Evolutionary conservation across 64 coral and sea anemone species (phyloP).

Genomic region (Montipora foliosa): DNA sequence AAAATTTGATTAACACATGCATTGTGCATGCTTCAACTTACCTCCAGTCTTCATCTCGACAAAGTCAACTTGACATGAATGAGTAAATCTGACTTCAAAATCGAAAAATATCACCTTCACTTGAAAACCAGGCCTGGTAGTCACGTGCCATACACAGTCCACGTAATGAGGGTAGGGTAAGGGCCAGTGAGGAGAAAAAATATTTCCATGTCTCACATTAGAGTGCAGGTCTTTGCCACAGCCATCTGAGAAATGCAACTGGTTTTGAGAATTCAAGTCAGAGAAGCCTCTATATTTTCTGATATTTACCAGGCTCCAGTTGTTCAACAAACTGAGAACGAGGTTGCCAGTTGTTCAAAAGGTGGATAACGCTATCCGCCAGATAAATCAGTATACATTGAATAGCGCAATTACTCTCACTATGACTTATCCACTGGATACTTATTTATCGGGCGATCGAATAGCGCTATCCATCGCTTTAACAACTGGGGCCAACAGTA

Average conservation of each 20-base stretch:
- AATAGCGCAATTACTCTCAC: too few relatives aligned
- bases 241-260: constrained; percentile 7
- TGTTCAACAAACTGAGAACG: neutral
- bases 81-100: constrained; percentile 41
- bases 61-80: constrained; percentile 38
- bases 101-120: constrained; percentile 61
- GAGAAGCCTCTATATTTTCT: neutral
- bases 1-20: neutral
- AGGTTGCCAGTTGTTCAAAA: too few relatives aligned
- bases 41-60: constrained; percentile 46
- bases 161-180: constrained; percentile 67
- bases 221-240: constrained; percentile 35
- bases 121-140: constrained; percentile 9
- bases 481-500: too few relatives aligned
- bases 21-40: neutral
- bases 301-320: neutral
- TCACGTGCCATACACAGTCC: constrained; percentile 66
- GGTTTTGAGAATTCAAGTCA: neutral
- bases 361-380: too few relatives aligned
- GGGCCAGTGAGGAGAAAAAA: constrained; percentile 69
- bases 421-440: too few relatives aligned
- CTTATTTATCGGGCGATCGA: too few relatives aligned
- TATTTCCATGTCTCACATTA: constrained; percentile 46
- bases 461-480: too few relatives aligned
- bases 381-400: too few relatives aligned